Conservation (phyloP, 2,797 vertebrate genomes). For the Betta splendens region DNA sequence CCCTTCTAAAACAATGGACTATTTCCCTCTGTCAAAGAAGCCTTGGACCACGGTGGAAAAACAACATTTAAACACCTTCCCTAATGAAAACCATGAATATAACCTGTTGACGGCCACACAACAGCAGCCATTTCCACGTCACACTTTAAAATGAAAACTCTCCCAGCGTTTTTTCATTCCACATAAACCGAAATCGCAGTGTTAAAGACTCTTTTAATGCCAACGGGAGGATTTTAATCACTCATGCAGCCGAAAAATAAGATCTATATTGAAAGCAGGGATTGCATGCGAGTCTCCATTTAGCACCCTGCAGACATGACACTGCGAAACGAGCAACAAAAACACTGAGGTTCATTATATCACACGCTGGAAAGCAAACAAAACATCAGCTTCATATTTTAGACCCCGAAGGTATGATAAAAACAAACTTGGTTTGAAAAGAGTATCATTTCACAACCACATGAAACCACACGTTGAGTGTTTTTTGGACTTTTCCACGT, state of each 20-base stretch:
- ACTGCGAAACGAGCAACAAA: background rate
- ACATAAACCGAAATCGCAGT: background rate
- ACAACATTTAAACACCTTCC: slow-evolving; percentile 55
- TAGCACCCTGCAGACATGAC: background rate
- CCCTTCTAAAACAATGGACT: slow-evolving; percentile 76
- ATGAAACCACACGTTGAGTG: slow-evolving; percentile 12
- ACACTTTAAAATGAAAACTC: background rate
- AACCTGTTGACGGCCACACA: slow-evolving; percentile 11
- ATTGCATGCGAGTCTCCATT: background rate
- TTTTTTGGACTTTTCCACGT: slow-evolving; percentile 20
- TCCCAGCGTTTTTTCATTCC: background rate
- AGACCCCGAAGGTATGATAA: slow-evolving; percentile 27
- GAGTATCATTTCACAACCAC: slow-evolving; percentile 31
- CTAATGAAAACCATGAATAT: slow-evolving; percentile 11
- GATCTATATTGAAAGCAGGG: background rate
- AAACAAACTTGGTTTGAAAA: slow-evolving; percentile 31
- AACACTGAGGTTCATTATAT: slow-evolving; percentile 2
- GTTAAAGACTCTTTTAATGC: background rate
- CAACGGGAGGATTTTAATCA: background rate
- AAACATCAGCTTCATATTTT: slow-evolving; percentile 20
- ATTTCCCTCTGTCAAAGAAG: slow-evolving; percentile 74
- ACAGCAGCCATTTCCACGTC: background rate
- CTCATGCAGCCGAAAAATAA: background rate
- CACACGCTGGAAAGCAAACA: slow-evolving; percentile 28
- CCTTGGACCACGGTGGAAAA: slow-evolving; percentile 52